phyloP scores from a whole-genome alignment of 2,113 vertebrate species.

The mouse (Mus musculus) region DNA sequence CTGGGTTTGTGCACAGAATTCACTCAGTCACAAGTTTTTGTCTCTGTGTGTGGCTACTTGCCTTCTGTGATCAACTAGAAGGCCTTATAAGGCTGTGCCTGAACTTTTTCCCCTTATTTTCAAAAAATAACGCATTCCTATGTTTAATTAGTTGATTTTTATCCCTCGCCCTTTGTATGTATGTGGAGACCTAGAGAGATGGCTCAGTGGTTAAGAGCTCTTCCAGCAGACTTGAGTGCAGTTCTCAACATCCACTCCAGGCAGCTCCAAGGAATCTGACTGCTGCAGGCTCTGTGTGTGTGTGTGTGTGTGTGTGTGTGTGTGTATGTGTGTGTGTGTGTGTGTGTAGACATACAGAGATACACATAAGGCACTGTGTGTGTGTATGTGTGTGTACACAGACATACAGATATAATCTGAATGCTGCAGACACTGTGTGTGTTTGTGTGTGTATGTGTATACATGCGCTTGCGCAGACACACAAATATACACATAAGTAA shows the following conservation, averaged over 20 bases:
- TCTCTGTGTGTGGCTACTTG: neutral
- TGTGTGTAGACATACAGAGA: too few species aligned
- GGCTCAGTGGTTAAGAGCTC: neutral
- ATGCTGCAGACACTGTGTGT: neutral
- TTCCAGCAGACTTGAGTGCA: neutral
- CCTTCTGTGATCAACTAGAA: neutral
- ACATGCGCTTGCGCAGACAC: neutral
- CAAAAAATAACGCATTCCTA: neutral
- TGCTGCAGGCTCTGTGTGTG: neutral
- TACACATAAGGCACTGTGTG: too few species aligned
- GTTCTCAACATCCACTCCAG: neutral
- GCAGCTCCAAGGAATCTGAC: neutral
- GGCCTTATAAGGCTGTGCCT: neutral
- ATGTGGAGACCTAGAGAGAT: neutral
- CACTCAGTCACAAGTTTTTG: neutral
- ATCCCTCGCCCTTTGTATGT: neutral
- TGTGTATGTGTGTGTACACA: neutral
- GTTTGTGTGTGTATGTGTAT: neutral
- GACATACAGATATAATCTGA: neutral
- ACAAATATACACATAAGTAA: neutral
- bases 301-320: neutral
- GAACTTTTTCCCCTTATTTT: slow-evolving; percentile 25
- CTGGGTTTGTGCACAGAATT: neutral
- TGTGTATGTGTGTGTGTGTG: neutral
- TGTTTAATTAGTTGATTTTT: neutral